Conservation (phyloP, 2,888 invertebrate species). For the Brachyptera risi region DNA sequence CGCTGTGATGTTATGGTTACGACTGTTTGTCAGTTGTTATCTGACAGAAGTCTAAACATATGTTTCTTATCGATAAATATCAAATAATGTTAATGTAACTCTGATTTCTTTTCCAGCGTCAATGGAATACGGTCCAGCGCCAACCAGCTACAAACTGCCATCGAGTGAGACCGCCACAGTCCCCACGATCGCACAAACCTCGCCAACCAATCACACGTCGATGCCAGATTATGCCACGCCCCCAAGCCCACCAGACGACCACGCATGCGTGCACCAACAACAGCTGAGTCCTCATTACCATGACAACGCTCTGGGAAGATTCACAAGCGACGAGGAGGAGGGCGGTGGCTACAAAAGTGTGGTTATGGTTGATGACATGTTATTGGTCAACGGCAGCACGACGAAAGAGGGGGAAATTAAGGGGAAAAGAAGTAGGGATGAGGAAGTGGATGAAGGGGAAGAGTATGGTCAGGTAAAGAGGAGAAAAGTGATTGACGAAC, state of each 20-base stretch:
- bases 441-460: not conserved
- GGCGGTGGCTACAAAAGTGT: slow-evolving; percentile 3
- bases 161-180: slow-evolving; percentile 9
- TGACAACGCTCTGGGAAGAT: not conserved
- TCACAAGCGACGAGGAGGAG: not conserved
- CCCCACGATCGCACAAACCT: not conserved
- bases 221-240: not conserved
- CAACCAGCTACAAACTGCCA: slow-evolving; percentile 1
- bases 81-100: too few relatives aligned
- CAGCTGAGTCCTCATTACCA: too few relatives aligned
- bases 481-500: not conserved
- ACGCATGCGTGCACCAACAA: not conserved
- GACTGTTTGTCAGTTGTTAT: too few relatives aligned
- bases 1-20: too few relatives aligned
- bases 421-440: not conserved
- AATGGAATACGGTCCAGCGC: not conserved
- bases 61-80: too few relatives aligned
- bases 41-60: too few relatives aligned
- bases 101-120: not conserved
- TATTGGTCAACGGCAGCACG: not conserved
- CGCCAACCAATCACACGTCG: not conserved
- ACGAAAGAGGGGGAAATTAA: not conserved
- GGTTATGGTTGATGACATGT: too few relatives aligned
- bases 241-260: not conserved
- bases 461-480: not conserved